Evolutionary conservation across 2,797 vertebrate species (phyloP), one percentile per base, ranked within the genome.

Genomic region (Microhierax caerulescens): DNA sequence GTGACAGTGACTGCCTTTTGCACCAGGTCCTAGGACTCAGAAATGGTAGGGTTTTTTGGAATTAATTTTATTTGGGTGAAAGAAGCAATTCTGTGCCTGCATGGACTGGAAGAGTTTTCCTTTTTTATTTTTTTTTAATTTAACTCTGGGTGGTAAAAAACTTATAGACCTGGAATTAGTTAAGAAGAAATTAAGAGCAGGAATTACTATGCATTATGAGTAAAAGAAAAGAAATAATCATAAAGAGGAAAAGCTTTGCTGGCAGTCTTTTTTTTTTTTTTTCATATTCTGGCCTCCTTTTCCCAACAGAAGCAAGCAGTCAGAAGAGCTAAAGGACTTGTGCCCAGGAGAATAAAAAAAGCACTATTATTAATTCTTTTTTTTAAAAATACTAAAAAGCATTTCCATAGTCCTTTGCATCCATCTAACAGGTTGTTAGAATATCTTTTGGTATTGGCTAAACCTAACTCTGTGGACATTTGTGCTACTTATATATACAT

Each of bases 1-100:
- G 34, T n/a, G 56, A n/a, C 4, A 9, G 4, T 30, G 7, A 47
- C 12, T 0, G 1, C 17, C 30, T 83, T 10, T 57, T 34, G 22
- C 30, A 30, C n/a, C 21, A 56, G 21, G 24, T 67, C 10, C 41
- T 45, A 61, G 54, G 43, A 48, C 30, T 47, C 34, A 20, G 7
- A 73, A 53, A 36, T 11, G 8, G 48, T 51, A 23, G 1, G 1
- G 36, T 91, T 68, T 37, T 12, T 69, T 41, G 57, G 67, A 59
- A 59, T 37, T 0, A 32, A 32, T 47, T 85, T 57, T 63, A 9
- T 53, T 9, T 77, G 39, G 24, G 36, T 20, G 57, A 73, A 79
- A 70, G 45, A 45, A 77, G 11, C 13, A 70, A 45, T 65, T 72
- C 18, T 47, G 15, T 75, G 27, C 27, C 51, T 85, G 3, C 10